phyloP scores from a whole-genome alignment of 2,113 vertebrate genomes.

The Gnathonemus echidnorhynchus region DNA sequence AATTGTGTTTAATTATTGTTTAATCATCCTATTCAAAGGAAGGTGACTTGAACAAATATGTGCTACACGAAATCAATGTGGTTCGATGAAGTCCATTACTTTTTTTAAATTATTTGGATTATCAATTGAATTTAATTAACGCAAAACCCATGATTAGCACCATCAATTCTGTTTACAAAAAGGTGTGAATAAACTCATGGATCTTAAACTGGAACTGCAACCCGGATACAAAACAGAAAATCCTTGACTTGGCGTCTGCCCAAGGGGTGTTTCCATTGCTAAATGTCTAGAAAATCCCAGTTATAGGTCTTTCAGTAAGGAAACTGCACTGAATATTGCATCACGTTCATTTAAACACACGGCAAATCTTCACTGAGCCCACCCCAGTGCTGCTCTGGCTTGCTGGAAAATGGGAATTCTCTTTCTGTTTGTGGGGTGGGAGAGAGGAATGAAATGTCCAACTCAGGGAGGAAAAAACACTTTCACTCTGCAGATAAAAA shows the following conservation, averaged over 20 bases:
- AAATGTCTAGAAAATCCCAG: background rate
- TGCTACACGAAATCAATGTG: constrained; percentile 5
- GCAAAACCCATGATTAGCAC: background rate
- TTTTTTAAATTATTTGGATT: constrained; percentile 3
- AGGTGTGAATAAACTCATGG: background rate
- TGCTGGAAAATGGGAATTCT: background rate
- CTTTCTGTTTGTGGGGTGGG: constrained; percentile 2
- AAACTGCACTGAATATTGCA: background rate
- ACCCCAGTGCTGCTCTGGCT: background rate
- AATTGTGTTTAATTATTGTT: constrained; percentile 12
- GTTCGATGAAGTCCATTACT: constrained; percentile 5
- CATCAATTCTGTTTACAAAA: background rate
- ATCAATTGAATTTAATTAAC: constrained; percentile 6
- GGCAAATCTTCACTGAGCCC: background rate
- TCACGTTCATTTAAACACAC: background rate
- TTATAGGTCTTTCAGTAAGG: background rate
- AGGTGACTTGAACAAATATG: constrained; percentile 7
- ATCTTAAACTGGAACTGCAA: background rate
- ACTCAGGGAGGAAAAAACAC: background rate
- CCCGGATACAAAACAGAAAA: background rate
- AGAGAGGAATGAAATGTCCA: background rate
- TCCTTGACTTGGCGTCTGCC: background rate
- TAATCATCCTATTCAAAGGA: background rate
- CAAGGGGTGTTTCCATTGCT: background rate
- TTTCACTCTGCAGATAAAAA: background rate